A percentile compares a stretch with the other conserved stretches of the same genome.
Conservation (phyloP, 2,113 vertebrate species). For the Chitala chitala region DNA sequence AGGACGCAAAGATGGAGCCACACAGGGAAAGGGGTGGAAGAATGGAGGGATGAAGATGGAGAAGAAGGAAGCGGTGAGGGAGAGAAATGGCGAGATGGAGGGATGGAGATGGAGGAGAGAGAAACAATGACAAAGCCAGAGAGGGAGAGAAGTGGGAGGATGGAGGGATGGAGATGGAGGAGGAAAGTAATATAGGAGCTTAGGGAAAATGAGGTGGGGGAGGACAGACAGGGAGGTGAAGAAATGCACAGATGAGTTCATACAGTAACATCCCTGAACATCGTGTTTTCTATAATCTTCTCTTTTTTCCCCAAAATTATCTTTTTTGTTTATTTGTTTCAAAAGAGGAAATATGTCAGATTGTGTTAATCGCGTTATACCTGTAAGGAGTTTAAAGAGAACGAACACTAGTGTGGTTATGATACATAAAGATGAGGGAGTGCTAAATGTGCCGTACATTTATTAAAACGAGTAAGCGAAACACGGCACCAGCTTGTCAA, state of each 20-base stretch:
- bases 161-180: too few species aligned
- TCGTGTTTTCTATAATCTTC: too few species aligned
- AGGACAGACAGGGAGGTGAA: too few species aligned
- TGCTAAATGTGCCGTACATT: slow-evolving; percentile 12
- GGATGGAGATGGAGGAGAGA: background rate
- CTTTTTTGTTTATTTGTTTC: background rate
- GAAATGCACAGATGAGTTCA: too few species aligned
- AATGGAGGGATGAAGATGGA: background rate
- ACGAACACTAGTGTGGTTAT: slow-evolving; percentile 1
- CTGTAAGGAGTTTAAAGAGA: background rate
- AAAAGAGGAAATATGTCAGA: background rate
- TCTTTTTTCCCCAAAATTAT: too few species aligned
- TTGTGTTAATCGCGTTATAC: background rate
- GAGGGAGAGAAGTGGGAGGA: too few species aligned
- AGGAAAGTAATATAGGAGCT: too few species aligned
- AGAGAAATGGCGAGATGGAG: background rate
- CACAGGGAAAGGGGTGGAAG: background rate
- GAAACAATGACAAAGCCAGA: background rate
- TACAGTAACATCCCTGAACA: too few species aligned
- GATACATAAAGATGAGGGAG: slow-evolving; percentile 26
- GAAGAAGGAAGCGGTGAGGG: background rate
- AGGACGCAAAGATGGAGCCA: too few species aligned
- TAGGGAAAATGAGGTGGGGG: too few species aligned
- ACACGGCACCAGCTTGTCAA: slow-evolving; percentile 56
- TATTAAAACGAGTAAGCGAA: slow-evolving; percentile 41